Evolutionary conservation across 1,140 invertebrate genomes (phyloP).

Genomic region (Muscidifurax raptorellus): DNA sequence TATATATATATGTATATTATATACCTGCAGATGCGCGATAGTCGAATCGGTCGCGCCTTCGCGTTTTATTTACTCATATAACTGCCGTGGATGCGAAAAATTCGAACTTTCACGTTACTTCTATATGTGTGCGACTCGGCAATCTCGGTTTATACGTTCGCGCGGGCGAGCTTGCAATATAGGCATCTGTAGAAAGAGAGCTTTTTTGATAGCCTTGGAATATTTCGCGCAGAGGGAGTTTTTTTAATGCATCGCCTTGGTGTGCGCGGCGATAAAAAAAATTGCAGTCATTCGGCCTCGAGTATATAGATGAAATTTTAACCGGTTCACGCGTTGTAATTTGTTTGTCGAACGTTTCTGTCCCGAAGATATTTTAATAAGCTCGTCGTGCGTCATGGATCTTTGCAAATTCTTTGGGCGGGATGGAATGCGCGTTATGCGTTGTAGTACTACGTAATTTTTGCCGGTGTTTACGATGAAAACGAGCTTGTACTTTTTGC

Average conservation of each 20-base stretch:
- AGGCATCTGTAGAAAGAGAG: not conserved
- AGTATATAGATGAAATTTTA: not conserved
- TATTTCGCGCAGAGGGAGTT: not conserved
- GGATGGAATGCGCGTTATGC: not conserved
- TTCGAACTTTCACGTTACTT: not conserved
- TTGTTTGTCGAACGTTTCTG: not conserved
- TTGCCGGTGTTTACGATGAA: not conserved
- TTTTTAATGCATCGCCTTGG: not conserved
- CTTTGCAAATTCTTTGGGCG: not conserved
- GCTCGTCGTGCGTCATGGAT: not conserved
- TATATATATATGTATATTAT: not conserved
- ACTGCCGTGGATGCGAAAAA: slow-evolving; percentile 5
- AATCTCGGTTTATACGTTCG: not conserved
- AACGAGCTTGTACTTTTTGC: not conserved
- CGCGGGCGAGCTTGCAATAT: not conserved
- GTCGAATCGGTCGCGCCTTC: not conserved
- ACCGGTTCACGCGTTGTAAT: not conserved
- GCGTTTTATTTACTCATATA: not conserved
- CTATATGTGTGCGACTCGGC: not conserved
- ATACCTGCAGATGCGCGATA: not conserved
- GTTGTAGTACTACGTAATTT: too few species aligned
- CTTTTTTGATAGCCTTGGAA: not conserved
- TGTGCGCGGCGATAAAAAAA: too few species aligned
- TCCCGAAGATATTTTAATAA: not conserved
- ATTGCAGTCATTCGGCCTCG: too few species aligned